Evolutionary conservation across 2,888 invertebrate species (phyloP), one percentile per base, ranked within the genome.

Genomic region (Drosophila formosana): DNA sequence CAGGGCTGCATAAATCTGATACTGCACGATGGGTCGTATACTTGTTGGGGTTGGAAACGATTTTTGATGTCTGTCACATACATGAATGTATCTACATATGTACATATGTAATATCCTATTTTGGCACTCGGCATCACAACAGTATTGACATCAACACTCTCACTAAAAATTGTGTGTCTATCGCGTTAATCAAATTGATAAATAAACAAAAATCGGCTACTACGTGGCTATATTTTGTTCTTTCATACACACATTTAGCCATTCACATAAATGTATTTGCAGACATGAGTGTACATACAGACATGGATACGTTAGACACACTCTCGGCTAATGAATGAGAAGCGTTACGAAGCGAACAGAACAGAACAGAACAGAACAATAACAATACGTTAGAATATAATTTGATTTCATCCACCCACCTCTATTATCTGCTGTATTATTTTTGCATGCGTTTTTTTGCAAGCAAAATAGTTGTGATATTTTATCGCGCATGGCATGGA

Each of bases 401-500:
- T 5, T 32, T 6, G 26, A n/a, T 32, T 30, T 64, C 26, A 52
- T 50, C 56, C 65, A 89, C 89, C 85, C 90, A 92, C 92, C 92
- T 92, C 90, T 87, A 90, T 90, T 89, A 91, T 91, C 90, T 91
- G 91, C 88, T 90, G 92, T 84, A 91, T 91, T 92, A 91, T 86
- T 88, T 90, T 91, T 92, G 92, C 92, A 91, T 91, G 90, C 91
- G 90, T 86, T 91, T 89, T 91, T 92, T 90, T 91, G 92, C 91
- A 92, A 91, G 91, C 92, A 92, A 91, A 92, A 92, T 87, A 92
- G 86, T 90, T 92, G 92, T 84, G 91, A 90, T 88, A 92, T 90
- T 92, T 92, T 92, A 92, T 92, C 92, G 92, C 92, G 92, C 92
- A 92, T 92, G 92, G 92, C 92, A 92, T 92, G 92, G 91, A 92